Conservation (phyloP, 2,888 invertebrate genomes). For the Drosophila algonquin region DNA sequence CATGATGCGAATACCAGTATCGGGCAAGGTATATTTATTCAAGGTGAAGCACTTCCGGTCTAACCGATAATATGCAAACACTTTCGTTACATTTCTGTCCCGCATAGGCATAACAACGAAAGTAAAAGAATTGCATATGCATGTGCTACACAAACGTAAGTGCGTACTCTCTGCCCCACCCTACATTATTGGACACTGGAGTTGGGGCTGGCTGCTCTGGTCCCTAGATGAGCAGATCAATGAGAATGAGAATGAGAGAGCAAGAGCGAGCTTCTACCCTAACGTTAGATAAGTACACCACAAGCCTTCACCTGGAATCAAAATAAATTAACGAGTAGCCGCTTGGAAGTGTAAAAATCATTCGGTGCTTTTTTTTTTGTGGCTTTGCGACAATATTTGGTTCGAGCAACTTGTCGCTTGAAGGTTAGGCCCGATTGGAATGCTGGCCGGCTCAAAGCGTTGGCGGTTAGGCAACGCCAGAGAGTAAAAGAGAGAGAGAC, state of each 20-base stretch:
- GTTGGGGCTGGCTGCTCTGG: background rate
- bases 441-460: slow-evolving; percentile 62
- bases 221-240: background rate
- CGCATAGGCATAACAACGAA: background rate
- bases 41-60: background rate
- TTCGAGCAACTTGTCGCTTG: slow-evolving; percentile 62
- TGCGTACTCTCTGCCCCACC: background rate
- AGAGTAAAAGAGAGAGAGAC: slow-evolving; percentile 18
- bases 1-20: slow-evolving; percentile 1
- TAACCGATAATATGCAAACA: background rate
- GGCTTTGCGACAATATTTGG: slow-evolving; percentile 57
- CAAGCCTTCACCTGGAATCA: background rate
- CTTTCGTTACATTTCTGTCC: background rate
- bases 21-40: background rate
- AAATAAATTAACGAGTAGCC: background rate
- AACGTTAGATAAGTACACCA: background rate
- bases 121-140: background rate
- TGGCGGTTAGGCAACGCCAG: slow-evolving; percentile 47
- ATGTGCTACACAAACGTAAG: background rate
- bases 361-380: slow-evolving; percentile 11
- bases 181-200: background rate
- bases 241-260: slow-evolving; percentile 1
- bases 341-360: background rate
- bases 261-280: background rate
- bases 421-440: slow-evolving; percentile 72